These are phyloP conservation scores for Pseudomugil gertrudae DNA, from an alignment of 2,797 vertebrate genomes.

Conservation along the genomic window DNA sequence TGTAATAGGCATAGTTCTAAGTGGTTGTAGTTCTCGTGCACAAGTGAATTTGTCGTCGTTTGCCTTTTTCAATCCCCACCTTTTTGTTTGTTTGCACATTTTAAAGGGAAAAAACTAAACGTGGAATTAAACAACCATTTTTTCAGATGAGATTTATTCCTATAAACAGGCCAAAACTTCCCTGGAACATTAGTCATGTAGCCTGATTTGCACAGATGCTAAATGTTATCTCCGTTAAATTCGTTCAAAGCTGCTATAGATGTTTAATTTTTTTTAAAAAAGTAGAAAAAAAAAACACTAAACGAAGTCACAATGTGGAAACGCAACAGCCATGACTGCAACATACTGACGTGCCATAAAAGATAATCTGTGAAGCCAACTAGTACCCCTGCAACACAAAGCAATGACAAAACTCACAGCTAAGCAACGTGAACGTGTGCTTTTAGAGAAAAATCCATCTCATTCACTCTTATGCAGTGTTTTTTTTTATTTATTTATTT, in stretches of 20 bases:
- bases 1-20: slow-evolving; percentile 75
- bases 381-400: slow-evolving; percentile 6
- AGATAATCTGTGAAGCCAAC: slow-evolving; percentile 22
- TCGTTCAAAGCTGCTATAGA: slow-evolving; percentile 49
- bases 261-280: not conserved
- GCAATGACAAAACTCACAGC: slow-evolving; percentile 1
- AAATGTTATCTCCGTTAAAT: slow-evolving; percentile 37
- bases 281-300: slow-evolving; percentile 17
- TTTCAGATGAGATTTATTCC: slow-evolving; percentile 42
- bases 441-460: not conserved
- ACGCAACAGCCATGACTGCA: slow-evolving; percentile 30
- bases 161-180: slow-evolving; percentile 23
- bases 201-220: slow-evolving; percentile 67
- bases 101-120: slow-evolving; percentile 30
- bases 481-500: not conserved
- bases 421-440: slow-evolving; percentile 1
- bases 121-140: slow-evolving; percentile 23
- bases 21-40: slow-evolving; percentile 75
- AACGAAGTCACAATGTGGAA: slow-evolving; percentile 33
- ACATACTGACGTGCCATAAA: slow-evolving; percentile 47
- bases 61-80: slow-evolving; percentile 63
- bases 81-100: slow-evolving; percentile 76
- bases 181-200: slow-evolving; percentile 36
- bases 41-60: slow-evolving; percentile 71
- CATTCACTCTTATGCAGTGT: not conserved